Evolutionary conservation across 2,888 invertebrate species (phyloP), one percentile per base, ranked within the genome.

Genomic region (Macrosiphum euphorbiae): DNA sequence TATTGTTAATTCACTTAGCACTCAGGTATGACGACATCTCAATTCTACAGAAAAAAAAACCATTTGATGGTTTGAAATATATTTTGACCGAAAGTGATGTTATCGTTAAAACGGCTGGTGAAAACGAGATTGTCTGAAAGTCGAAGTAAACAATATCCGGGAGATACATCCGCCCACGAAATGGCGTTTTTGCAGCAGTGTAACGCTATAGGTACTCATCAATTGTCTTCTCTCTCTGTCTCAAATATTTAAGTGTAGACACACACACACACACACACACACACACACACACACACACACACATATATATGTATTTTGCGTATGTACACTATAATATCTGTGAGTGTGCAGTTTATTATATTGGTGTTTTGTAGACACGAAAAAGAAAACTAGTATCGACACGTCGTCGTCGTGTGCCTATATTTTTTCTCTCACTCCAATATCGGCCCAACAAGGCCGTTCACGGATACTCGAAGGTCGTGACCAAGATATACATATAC

Each of bases 391-490:
- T 67, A 67, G 91, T 55, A 61, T 28, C 26, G 10, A 58, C 41
- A 7, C 20, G 52, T 16, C 55, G 55, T 24, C 58, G 61, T 61
- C 88, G 26, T 35, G 78, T 35, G 78, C 35, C 78, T 41, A 35
- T 35, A 20, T 67, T 50, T 16, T 78, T 16, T 88, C 50, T 92
- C 61, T 92, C 61, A 0, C 35, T 58, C 91, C 3, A 35, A 41
- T 61, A 44, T 87, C 87, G 61, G 91, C 10, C 84, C 89, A 90
- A 90, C 94, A 94, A 94, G 94, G 94, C 94, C 94, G 94, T 94
- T 94, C 94, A 90, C 94, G 94, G 86, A 94, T 94, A 67, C 50
- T 52, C 94, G 94, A 94, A 94, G 94, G 94, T 94, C 94, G 94
- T 94, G 94, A 94, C 94, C 94, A 94, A 94, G 90, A 94, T 94